These are phyloP conservation scores for Coregonus ussuriensis DNA, from an alignment of 2,797 vertebrate genomes.

Conservation along the genomic window DNA sequence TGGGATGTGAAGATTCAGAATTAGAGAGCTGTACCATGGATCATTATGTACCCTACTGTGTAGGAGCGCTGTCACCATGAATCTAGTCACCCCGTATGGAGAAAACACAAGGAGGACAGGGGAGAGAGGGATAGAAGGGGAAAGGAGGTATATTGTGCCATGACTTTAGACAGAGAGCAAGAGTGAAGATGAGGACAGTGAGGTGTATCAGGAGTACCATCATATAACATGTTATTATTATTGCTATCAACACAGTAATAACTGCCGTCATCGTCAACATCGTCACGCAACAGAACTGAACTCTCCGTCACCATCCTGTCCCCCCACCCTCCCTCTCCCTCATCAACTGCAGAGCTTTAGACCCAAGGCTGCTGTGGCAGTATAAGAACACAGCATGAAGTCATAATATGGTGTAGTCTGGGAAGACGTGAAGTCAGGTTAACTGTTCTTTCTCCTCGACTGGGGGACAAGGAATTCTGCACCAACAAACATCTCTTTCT, in stretches of 20 bases:
- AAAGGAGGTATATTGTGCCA: too few species aligned
- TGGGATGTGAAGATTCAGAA: neutral
- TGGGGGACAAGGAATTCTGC: neutral
- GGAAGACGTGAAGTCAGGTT: conserved; percentile 10
- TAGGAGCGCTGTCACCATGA: conserved; percentile 20
- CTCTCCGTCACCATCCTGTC: conserved; percentile 9
- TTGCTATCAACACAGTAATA: neutral
- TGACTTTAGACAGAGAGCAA: too few species aligned
- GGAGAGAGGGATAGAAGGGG: too few species aligned
- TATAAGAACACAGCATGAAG: conserved; percentile 27
- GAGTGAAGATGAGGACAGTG: too few species aligned
- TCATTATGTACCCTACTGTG: conserved; percentile 1
- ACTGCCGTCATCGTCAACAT: neutral
- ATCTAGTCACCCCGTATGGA: conserved; percentile 1
- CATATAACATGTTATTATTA: too few species aligned
- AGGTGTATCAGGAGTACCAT: too few species aligned
- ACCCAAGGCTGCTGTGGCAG: conserved; percentile 31
- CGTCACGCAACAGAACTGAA: neutral
- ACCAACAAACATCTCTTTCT: neutral
- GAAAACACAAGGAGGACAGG: neutral
- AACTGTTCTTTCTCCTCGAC: conserved; percentile 4
- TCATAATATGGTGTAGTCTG: conserved; percentile 8
- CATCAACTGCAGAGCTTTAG: conserved; percentile 22
- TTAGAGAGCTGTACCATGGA: neutral
- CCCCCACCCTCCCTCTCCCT: neutral